phyloP scores from a whole-genome alignment of 2,888 invertebrate genomes.

The Xestia ashworthii region DNA sequence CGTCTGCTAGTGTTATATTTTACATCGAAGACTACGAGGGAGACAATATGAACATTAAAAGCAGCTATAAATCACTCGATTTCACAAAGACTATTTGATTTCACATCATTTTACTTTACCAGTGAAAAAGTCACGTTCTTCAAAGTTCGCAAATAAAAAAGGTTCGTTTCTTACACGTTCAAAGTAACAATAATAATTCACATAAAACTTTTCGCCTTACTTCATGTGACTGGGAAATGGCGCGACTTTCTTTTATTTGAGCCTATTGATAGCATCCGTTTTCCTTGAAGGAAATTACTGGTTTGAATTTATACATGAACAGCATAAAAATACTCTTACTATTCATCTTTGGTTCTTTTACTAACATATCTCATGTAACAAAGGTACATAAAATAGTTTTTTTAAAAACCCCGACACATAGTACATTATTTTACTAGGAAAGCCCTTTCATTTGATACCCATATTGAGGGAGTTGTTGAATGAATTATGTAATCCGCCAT shows the following conservation, averaged over 20 bases:
- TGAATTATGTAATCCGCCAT: no score
- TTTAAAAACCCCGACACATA: no score
- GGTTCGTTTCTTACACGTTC: constrained; percentile 47
- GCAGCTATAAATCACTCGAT: neutral
- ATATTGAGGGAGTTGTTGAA: no score
- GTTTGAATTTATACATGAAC: neutral
- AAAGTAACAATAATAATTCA: constrained; percentile 54
- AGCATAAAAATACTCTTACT: neutral
- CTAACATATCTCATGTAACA: neutral
- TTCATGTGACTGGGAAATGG: constrained; percentile 31
- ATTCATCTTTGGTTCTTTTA: neutral
- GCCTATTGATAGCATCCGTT: neutral
- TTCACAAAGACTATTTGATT: constrained; percentile 17
- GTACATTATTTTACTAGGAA: no score
- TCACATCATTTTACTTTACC: constrained; percentile 18
- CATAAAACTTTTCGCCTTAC: constrained; percentile 42
- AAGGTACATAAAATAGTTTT: no score
- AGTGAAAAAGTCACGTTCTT: constrained; percentile 25
- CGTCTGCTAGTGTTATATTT: neutral
- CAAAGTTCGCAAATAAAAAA: constrained; percentile 53
- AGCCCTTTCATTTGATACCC: no score
- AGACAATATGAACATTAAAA: neutral
- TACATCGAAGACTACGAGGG: neutral
- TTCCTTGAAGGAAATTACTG: constrained; percentile 2
- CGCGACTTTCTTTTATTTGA: constrained; percentile 39